Evolutionary conservation across 2,888 invertebrate genomes (phyloP).

Genomic region (Timema podura): DNA sequence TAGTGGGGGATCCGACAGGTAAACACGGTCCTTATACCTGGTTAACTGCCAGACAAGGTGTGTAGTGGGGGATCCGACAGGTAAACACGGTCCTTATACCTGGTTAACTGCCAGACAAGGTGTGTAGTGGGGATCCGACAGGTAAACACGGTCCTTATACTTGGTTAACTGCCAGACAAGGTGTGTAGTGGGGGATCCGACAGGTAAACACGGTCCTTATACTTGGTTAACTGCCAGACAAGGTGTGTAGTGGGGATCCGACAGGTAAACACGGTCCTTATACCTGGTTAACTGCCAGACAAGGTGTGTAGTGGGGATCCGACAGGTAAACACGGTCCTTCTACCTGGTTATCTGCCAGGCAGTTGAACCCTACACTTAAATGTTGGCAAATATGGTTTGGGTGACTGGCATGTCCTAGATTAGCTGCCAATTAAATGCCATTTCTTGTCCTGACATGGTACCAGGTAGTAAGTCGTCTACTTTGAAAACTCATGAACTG

Average conservation of each 20-base stretch:
- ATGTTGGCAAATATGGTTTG: no score
- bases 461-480: no score
- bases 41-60: conserved; percentile 71
- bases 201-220: neutral
- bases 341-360: neutral
- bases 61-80: conserved; percentile 54
- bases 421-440: no score
- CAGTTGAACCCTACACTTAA: no score
- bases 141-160: conserved; percentile 4
- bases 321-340: neutral
- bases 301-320: neutral
- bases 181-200: neutral
- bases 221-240: neutral
- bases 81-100: conserved; percentile 36
- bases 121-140: conserved; percentile 14
- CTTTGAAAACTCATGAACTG: no score
- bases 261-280: neutral
- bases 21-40: no score
- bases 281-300: neutral
- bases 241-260: neutral
- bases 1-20: conserved; percentile 25
- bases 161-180: neutral
- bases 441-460: no score
- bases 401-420: no score
- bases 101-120: neutral